Evolutionary conservation across 2,797 vertebrate species (phyloP), one percentile per base, ranked within the genome.

Genomic region (Mycteria americana): DNA sequence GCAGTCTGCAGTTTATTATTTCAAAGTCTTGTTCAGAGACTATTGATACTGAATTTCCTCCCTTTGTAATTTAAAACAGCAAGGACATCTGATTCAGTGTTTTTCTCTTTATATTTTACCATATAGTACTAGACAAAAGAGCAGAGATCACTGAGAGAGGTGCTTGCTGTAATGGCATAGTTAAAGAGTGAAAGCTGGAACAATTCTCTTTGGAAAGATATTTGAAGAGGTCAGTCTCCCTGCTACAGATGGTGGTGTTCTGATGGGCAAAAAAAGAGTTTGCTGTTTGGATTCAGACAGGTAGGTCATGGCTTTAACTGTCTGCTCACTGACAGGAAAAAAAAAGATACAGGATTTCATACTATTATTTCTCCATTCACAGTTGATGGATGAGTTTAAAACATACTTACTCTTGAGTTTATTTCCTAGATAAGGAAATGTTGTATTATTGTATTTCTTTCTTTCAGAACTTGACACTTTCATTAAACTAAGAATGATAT

Each of bases 101-200:
- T 88, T 75, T 89, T 53, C 50, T 83, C 18, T 93, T 88, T 84
- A 27, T 88, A 75, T 87, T 77, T 95, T 88, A 78, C 65, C n/a
- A 73, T 60, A 72, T 33, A 91, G 65, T 81, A 68, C 35, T 53
- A 83, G 50, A 93, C 48, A 88, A 95, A 92, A 91, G 70, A 96
- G 75, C 82, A 89, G 62, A 83, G 75, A 92, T 92, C 77, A 85
- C 54, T 13, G 22, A 59, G 69, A 51, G 30, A 83, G 41, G 57
- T 62, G 59, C 69, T 93, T 75, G 54, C 62, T 89, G 62, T 76
- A 91, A 94, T 46, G 62, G 72, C 65, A 88, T 45, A 81, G 62
- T 85, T 95, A 81, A 85, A 95, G 46, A 69, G 22, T 56, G 92
- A 94, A 95, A 97, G 46, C 78, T 78, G 68, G 69, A 95, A 94